These are phyloP conservation scores for Murina feae DNA, from an alignment of 2,113 vertebrate species.

Conservation along the genomic window DNA sequence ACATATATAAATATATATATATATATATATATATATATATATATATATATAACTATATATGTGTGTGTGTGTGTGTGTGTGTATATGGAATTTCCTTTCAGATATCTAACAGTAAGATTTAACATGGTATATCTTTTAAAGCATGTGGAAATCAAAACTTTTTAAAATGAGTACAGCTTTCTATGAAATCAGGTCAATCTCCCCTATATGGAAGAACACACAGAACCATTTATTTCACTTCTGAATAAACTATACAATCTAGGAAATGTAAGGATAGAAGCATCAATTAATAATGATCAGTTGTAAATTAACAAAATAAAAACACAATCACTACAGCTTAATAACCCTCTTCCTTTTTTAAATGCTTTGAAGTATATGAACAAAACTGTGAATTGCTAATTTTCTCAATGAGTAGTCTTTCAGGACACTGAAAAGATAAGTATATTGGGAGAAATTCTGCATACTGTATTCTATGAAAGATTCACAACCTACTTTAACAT, in stretches of 20 bases:
- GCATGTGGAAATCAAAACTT: not conserved
- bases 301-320: not conserved
- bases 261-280: not conserved
- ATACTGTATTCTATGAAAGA: not conserved
- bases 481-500: not conserved
- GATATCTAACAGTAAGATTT: conserved; percentile 28
- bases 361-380: not conserved
- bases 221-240: not conserved
- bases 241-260: not conserved
- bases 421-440: not conserved
- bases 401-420: not conserved
- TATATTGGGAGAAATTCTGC: not conserved
- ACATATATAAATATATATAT: not conserved
- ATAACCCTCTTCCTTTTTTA: not conserved
- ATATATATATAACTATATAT: not conserved
- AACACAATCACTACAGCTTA: not conserved
- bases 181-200: not conserved
- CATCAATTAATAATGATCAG: not conserved
- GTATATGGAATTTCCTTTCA: not conserved
- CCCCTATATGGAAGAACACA: not conserved
- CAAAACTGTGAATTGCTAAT: not conserved
- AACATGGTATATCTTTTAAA: not conserved
- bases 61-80: too few relatives aligned
- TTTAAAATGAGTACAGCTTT: conserved; percentile 16
- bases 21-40: not conserved